These are phyloP conservation scores for Platanista minor DNA, from an alignment of 2,113 vertebrate species.

Conservation along the genomic window DNA sequence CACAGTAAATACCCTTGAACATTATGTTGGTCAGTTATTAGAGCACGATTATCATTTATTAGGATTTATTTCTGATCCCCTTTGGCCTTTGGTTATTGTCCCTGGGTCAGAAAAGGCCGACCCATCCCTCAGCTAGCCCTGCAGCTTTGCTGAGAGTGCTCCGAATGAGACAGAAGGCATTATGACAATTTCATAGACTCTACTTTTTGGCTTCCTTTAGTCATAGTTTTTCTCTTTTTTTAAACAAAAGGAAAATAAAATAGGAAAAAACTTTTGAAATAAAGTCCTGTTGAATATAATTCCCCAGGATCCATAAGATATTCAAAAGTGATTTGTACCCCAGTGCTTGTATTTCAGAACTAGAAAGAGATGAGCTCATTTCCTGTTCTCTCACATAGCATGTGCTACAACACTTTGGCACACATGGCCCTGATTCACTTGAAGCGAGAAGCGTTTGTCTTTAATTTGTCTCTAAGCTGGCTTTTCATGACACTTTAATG, in stretches of 20 bases:
- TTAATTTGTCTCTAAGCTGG: constrained; percentile 21
- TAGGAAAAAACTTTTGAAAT: constrained; percentile 60
- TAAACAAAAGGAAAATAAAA: constrained; percentile 56
- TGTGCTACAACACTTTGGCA: constrained; percentile 57
- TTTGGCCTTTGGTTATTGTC: neutral
- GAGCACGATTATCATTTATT: neutral
- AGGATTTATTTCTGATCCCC: neutral
- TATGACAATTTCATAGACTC: constrained; percentile 19
- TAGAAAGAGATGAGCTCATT: constrained; percentile 61
- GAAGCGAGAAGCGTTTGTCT: constrained; percentile 44
- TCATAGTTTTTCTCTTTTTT: constrained; percentile 32
- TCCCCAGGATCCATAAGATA: constrained; percentile 44
- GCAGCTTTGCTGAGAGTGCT: neutral
- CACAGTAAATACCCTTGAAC: neutral
- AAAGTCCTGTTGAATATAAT: constrained; percentile 64
- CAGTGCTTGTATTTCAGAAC: constrained; percentile 57
- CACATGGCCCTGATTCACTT: constrained; percentile 17
- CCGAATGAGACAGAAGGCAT: constrained; percentile 13
- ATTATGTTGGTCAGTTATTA: neutral
- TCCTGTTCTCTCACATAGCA: constrained; percentile 14
- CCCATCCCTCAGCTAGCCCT: neutral
- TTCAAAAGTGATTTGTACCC: neutral
- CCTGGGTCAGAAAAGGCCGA: neutral
- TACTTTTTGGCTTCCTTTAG: constrained; percentile 51
- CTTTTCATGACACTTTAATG: neutral